Percentiles rank a stretch among this genome's conserved stretches.
phyloP scores from a whole-genome alignment of 2,113 vertebrate genomes.

The Bos taurus region ARS-UCD2.0 NC_037329.1:65929001-65929500 shows the following conservation, averaged over 20 bases:
- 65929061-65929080: neutral
- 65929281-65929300: neutral
- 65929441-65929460: neutral
- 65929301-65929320: neutral
- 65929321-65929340: neutral
- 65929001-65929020: neutral
- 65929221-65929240: neutral
- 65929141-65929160: neutral
- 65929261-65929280: neutral
- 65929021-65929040: neutral
- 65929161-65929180: neutral
- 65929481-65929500: neutral
- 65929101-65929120: neutral
- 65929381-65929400: neutral
- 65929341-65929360: neutral
- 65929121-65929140: neutral
- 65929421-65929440: fast-evolving
- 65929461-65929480: neutral
- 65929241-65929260: neutral
- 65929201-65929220: neutral
- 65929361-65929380: neutral
- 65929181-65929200: neutral
- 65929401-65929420: neutral
- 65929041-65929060: neutral
- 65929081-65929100: neutral